Evolutionary conservation across 1,140 invertebrate species (phyloP).

Genomic region (Pachypsylla venusta): DNA sequence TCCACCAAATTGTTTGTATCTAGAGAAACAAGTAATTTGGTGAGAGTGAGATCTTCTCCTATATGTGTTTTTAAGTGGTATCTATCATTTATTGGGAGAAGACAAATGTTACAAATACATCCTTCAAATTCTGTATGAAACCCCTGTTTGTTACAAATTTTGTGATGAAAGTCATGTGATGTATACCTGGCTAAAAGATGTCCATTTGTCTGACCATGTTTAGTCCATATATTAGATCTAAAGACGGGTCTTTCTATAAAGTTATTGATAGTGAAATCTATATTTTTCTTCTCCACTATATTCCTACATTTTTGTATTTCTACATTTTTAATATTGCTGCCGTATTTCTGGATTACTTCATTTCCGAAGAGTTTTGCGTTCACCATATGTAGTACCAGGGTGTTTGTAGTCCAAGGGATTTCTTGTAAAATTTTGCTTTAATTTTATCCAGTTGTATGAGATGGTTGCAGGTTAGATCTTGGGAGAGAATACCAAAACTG

Average conservation of each 20-base stretch:
- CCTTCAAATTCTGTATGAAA: background rate
- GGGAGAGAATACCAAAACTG: background rate
- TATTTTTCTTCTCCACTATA: background rate
- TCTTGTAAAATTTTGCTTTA: conserved; percentile 4
- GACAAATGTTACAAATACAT: background rate
- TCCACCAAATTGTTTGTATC: too few species aligned
- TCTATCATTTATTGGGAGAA: background rate
- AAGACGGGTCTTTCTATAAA: background rate
- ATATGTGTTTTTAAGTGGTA: background rate
- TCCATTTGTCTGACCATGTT: background rate
- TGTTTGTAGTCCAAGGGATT: background rate
- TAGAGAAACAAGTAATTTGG: background rate
- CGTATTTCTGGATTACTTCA: background rate
- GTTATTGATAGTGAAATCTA: background rate
- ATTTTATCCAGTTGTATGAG: background rate
- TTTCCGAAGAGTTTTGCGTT: background rate
- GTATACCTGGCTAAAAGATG: background rate
- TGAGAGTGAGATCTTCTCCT: background rate
- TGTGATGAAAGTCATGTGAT: background rate
- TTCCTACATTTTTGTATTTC: background rate
- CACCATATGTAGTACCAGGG: conserved; percentile 1
- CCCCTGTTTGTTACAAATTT: background rate
- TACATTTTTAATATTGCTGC: background rate
- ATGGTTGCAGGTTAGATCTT: background rate
- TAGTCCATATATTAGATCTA: background rate